Percentiles rank a stretch among this genome's conserved stretches.
Evolutionary conservation across 2,113 vertebrate genomes (phyloP).

Genomic region (Phoenicopterus ruber): DNA sequence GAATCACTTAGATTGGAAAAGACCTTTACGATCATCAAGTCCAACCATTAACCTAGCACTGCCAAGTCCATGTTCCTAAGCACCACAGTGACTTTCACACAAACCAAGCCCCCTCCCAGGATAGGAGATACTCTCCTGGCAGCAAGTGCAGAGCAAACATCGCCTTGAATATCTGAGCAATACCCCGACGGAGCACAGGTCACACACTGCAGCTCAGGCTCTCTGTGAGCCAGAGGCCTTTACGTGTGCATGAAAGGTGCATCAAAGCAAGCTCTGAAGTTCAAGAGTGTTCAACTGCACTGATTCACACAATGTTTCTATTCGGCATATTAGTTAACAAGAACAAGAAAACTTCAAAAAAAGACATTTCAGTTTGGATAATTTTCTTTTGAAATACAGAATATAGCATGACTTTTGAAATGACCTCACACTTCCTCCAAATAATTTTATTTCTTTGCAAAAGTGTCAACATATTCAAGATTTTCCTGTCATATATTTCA

Average conservation of each 20-base stretch:
- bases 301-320: not conserved
- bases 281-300: not conserved
- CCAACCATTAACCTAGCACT: too few relatives aligned
- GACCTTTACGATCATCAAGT: too few relatives aligned
- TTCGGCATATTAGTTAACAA: not conserved
- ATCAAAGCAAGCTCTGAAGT: not conserved
- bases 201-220: not conserved
- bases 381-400: not conserved
- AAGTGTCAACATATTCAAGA: not conserved
- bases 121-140: not conserved
- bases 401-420: not conserved
- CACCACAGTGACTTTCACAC: not conserved
- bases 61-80: too few relatives aligned
- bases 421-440: not conserved
- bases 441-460: not conserved
- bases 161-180: not conserved
- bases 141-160: not conserved
- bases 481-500: not conserved
- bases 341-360: not conserved
- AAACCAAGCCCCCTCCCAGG: not conserved
- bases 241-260: not conserved
- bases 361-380: not conserved
- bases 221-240: not conserved
- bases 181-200: not conserved
- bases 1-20: too few relatives aligned